These are phyloP conservation scores for Oligia strigilis DNA, from an alignment of 2,888 invertebrate species.

Conservation along the genomic window DNA sequence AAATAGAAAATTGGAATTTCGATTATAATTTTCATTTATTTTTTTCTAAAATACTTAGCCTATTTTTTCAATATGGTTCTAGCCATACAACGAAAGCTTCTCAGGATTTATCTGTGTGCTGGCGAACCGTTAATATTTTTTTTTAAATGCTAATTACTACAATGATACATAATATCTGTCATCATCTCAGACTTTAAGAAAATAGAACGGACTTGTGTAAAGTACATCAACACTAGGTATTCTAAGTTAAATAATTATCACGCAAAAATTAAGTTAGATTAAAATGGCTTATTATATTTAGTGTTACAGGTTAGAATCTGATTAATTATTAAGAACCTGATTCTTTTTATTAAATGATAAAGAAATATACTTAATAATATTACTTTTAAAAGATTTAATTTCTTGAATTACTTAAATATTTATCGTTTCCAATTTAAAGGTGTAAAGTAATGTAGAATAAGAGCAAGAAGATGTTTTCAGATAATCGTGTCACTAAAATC, in stretches of 20 bases:
- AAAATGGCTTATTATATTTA: too few species aligned
- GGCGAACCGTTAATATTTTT: not conserved
- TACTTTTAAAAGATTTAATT: not conserved
- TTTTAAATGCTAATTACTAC: not conserved
- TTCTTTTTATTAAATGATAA: too few species aligned
- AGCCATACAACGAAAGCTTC: not conserved
- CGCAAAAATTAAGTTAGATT: too few species aligned
- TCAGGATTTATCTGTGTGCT: not conserved
- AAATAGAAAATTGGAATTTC: not conserved
- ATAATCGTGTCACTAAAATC: not conserved
- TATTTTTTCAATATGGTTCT: too few species aligned
- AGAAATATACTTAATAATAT: too few species aligned
- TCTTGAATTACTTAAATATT: not conserved
- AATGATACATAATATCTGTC: not conserved
- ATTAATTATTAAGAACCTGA: too few species aligned
- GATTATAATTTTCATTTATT: not conserved
- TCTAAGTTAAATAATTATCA: too few species aligned
- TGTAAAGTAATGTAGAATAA: not conserved
- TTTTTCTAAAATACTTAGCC: not conserved
- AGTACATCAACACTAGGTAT: too few species aligned
- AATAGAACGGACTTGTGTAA: too few species aligned
- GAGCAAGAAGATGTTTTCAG: not conserved
- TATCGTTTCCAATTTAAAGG: not conserved
- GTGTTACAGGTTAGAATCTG: too few species aligned
- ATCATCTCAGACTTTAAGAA: too few species aligned